Conservation (phyloP, 1,140 invertebrate species). For the Neodiprion fabricii region DNA sequence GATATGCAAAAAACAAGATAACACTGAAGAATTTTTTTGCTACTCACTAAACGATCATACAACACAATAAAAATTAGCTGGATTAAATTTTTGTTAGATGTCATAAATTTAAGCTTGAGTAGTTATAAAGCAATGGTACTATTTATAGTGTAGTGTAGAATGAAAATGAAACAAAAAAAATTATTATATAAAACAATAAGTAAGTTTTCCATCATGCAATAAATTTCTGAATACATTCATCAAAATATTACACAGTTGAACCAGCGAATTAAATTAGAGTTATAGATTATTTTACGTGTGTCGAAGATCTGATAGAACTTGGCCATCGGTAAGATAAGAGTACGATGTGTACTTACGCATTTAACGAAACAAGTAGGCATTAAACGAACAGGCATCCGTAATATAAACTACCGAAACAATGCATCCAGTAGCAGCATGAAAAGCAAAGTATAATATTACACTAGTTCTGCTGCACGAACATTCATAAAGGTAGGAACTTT, state of each 20-base stretch:
- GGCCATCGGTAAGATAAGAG: neutral
- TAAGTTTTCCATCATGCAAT: neutral
- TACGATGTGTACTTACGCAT: constrained; percentile 37
- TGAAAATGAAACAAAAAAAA: neutral
- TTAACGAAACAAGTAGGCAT: constrained; percentile 41
- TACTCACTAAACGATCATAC: constrained; percentile 21
- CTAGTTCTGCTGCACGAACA: constrained; percentile 47
- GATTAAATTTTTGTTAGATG: too few species aligned
- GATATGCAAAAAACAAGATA: constrained; percentile 5
- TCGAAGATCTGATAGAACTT: too few species aligned
- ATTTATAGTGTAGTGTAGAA: too few species aligned
- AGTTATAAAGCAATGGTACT: too few species aligned
- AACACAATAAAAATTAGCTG: neutral
- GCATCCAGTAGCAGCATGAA: constrained; percentile 48
- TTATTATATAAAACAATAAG: neutral
- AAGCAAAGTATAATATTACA: constrained; percentile 49
- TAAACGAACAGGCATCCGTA: constrained; percentile 35
- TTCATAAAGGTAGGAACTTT: constrained; percentile 45
- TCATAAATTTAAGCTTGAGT: too few species aligned
- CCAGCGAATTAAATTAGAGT: neutral
- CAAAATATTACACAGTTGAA: neutral
- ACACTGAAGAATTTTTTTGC: constrained; percentile 8
- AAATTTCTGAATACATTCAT: neutral
- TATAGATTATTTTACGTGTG: too few species aligned
- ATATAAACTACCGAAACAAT: constrained; percentile 59